Evolutionary conservation across 23 tunicate genomes (phyloP).

Genomic region (Trididemnum clinides): DNA sequence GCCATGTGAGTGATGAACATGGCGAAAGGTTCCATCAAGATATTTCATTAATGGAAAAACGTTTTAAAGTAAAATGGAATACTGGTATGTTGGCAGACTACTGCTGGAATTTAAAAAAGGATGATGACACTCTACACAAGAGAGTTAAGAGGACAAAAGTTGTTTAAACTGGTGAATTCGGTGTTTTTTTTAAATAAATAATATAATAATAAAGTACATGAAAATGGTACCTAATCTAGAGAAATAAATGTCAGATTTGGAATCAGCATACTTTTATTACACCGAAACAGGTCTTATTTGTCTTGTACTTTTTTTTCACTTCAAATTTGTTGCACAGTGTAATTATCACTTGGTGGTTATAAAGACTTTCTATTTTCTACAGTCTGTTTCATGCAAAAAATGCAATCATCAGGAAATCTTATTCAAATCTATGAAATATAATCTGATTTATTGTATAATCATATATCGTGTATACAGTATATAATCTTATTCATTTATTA

Average conservation of each 20-base stretch:
- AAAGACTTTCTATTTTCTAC: no score
- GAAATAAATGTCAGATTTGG: not conserved
- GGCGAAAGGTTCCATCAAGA: slow-evolving; percentile 16
- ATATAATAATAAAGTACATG: slow-evolving; percentile 1
- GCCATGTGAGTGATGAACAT: slow-evolving; percentile 9
- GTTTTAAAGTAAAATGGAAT: slow-evolving; percentile 8
- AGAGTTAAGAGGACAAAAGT: slow-evolving; percentile 10
- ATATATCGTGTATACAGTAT: no score
- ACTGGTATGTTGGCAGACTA: slow-evolving; percentile 19
- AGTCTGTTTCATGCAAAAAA: no score
- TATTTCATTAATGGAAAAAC: not conserved
- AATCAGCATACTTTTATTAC: not conserved
- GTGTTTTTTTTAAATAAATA: not conserved
- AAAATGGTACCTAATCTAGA: slow-evolving; percentile 8
- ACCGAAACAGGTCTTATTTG: not conserved
- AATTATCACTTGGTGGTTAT: no score
- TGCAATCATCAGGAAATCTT: no score
- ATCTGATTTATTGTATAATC: no score
- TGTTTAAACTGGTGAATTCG: slow-evolving; percentile 1
- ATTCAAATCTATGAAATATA: no score
- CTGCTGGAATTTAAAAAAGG: slow-evolving; percentile 7
- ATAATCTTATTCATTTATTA: no score
- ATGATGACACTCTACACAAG: slow-evolving; percentile 9
- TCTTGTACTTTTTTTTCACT: slow-evolving; percentile 9
- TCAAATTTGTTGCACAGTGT: slow-evolving; percentile 10